These are phyloP conservation scores for Lycia hirtaria DNA, from an alignment of 2,888 invertebrate genomes.

Conservation along the genomic window DNA sequence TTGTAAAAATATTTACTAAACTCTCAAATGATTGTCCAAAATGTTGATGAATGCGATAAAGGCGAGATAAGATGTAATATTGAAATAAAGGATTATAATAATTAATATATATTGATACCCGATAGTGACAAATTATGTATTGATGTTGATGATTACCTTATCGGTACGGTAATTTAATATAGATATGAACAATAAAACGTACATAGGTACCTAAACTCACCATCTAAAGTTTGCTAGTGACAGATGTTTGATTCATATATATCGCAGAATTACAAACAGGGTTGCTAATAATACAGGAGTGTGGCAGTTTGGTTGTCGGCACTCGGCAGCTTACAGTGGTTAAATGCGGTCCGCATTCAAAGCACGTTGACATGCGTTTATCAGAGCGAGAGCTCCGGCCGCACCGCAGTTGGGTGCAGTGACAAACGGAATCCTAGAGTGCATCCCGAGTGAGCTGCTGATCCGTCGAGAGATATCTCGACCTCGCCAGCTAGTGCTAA, in stretches of 20 bases:
- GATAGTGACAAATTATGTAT: constrained; percentile 18
- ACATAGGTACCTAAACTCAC: constrained; percentile 30
- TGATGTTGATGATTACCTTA: constrained; percentile 28
- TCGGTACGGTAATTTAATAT: constrained; percentile 4
- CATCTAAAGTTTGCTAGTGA: constrained; percentile 29
- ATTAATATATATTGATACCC: constrained; percentile 34
- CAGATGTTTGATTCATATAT: constrained; percentile 38
- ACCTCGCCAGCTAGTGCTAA: constrained; percentile 78
- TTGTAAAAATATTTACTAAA: not conserved
- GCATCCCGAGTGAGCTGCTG: constrained; percentile 81
- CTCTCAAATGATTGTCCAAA: constrained; percentile 3
- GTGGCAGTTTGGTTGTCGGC: constrained; percentile 44
- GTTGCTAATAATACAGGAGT: constrained; percentile 34
- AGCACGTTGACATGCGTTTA: constrained; percentile 82
- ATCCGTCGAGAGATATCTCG: constrained; percentile 82
- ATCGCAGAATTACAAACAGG: constrained; percentile 31
- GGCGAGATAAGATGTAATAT: constrained; percentile 19
- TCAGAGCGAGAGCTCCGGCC: constrained; percentile 77
- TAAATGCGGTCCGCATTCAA: constrained; percentile 71
- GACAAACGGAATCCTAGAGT: constrained; percentile 84
- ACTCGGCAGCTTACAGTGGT: constrained; percentile 53
- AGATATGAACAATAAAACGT: not conserved
- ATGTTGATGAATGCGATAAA: constrained; percentile 12
- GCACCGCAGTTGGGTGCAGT: constrained; percentile 75
- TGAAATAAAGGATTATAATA: constrained; percentile 24